Evolutionary conservation across 2,888 invertebrate species (phyloP), one percentile per base, ranked within the genome.

Genomic region (Stenolophus ochropezus): DNA sequence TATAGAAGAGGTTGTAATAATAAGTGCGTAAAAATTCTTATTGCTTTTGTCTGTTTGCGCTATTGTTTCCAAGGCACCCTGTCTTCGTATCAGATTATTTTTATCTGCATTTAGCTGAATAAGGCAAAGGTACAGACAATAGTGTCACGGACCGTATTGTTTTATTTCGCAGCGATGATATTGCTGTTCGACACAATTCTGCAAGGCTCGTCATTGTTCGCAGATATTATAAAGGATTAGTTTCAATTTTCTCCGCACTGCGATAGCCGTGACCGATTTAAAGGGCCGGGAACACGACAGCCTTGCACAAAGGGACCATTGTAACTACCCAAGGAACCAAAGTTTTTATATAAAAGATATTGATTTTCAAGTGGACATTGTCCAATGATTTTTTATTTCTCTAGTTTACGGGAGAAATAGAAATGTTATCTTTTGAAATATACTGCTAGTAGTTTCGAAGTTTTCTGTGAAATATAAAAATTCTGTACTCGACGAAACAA

Each of bases 71-170:
- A 53, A 5, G 16, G 3, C 2, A 20, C 16, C 20, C 6, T 1
- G 18, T 11, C 8, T 49, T 3, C 23, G 25, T 61, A 25, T 61
- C 2, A 56, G 56, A 61, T 25, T 4, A 61, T 61, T 61, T 25
- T 61, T 61, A 61, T 61, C 14, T 14, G 61, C 25, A 14, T 11
- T 58, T n/a, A n/a, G 61, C 25, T 61, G 61, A 61, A 23, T 25
- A 56, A 56, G 53, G 61, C 21, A 61, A 61, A 61, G 25, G 14
- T n/a, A 14, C n/a, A 25, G 61, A 61, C 25, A 61, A 61, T 61
- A 25, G 23, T 23, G 23, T 21, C 61, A 3, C 11, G n/a, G 23
- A 14, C 11, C 8, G 61, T 61, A 25, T 61, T 61, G 61, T 25
- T 61, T 61, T 61, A 61, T 61, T 61, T 23, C 14, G 21, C 61